Percentiles rank a stretch among this genome's conserved stretches.
phyloP scores from a whole-genome alignment of 2,888 invertebrate genomes.

The Luperina nickerlii region DNA sequence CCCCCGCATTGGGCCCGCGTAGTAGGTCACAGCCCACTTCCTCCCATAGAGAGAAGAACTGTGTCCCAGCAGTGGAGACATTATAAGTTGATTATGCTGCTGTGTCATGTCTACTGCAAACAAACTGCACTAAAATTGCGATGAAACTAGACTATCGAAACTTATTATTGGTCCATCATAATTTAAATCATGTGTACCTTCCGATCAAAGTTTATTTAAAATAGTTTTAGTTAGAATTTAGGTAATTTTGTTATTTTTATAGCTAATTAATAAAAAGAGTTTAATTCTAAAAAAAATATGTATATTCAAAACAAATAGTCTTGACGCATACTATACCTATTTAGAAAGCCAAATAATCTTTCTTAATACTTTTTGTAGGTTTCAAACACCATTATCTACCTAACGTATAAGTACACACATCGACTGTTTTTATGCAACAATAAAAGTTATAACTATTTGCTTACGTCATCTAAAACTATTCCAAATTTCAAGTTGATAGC shows the following conservation, averaged over 20 bases:
- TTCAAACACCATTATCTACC: constrained; percentile 7
- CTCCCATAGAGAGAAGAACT: neutral
- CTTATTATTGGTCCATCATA: neutral
- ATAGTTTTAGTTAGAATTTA: too few species aligned
- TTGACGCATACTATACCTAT: constrained; percentile 22
- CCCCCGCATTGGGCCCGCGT: neutral
- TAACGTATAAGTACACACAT: neutral
- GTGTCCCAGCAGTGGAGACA: neutral
- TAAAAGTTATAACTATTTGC: constrained; percentile 34
- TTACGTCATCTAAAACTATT: too few species aligned
- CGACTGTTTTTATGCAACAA: constrained; percentile 38
- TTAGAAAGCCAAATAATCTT: constrained; percentile 38
- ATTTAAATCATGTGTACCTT: constrained; percentile 29
- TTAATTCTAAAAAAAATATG: too few species aligned
- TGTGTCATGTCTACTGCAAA: neutral
- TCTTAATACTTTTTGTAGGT: constrained; percentile 24
- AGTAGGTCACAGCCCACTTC: neutral
- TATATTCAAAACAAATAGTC: constrained; percentile 23
- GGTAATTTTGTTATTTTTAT: too few species aligned
- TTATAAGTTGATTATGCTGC: neutral
- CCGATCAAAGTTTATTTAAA: constrained; percentile 15
- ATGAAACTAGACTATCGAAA: neutral
- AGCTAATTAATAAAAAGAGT: too few species aligned
- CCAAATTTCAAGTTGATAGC: too few species aligned
- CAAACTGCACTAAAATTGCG: neutral